Percentiles rank a stretch among this genome's conserved stretches.
These are phyloP conservation scores for Trididemnum clinides DNA, from an alignment of 23 tunicate genomes.

Conservation along the genomic window DNA sequence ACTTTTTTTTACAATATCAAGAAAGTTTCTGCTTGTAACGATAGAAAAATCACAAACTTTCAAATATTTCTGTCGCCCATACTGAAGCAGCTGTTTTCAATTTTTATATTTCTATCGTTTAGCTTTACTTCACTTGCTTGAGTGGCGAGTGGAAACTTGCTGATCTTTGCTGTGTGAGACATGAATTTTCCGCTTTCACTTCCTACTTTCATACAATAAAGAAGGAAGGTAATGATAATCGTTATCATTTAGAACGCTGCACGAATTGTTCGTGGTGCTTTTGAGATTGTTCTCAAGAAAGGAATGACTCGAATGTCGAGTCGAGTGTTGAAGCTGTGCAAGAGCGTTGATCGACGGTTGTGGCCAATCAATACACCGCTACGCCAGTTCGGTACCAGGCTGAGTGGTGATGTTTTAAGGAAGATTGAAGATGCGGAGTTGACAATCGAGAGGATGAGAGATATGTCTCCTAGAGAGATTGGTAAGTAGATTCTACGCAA, in stretches of 20 bases:
- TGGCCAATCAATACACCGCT: conserved; percentile 86
- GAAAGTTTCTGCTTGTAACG: too few species aligned
- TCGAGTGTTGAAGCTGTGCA: conserved; percentile 84
- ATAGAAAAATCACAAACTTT: too few species aligned
- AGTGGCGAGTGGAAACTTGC: too few species aligned
- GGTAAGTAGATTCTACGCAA: conserved; percentile 70
- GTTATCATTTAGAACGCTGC: conserved; percentile 73
- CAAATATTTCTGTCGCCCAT: too few species aligned
- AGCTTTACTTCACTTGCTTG: too few species aligned
- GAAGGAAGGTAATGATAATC: background rate
- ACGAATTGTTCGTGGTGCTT: conserved; percentile 93
- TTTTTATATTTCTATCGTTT: too few species aligned
- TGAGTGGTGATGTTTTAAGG: conserved; percentile 58
- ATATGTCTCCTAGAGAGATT: conserved; percentile 72
- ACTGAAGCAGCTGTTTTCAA: too few species aligned
- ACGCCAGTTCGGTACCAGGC: conserved; percentile 78
- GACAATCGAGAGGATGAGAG: conserved; percentile 71
- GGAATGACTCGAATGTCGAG: conserved; percentile 73
- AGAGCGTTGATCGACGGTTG: conserved; percentile 82
- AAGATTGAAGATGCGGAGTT: conserved; percentile 78
- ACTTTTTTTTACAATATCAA: too few species aligned
- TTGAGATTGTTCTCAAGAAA: conserved; percentile 87
- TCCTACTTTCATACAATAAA: background rate
- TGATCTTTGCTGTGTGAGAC: background rate
- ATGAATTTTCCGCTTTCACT: too few species aligned